These are phyloP conservation scores for Brachynemurus nebulosus DNA, from an alignment of 2,888 invertebrate genomes.

Conservation along the genomic window DNA sequence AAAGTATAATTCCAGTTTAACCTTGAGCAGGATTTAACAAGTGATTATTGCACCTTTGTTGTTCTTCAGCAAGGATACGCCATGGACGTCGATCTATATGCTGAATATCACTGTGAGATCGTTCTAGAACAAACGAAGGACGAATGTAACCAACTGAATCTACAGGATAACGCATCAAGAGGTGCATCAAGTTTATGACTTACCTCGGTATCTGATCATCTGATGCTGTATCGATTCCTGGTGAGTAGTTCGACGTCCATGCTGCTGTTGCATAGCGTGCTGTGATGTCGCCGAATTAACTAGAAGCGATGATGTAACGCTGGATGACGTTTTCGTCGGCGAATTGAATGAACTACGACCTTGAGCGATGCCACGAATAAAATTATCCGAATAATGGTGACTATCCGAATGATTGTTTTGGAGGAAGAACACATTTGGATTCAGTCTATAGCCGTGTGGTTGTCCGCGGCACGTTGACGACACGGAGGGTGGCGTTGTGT, in stretches of 20 bases:
- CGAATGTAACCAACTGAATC: no score
- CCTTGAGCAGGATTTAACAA: slow-evolving; percentile 7
- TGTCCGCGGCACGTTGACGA: slow-evolving; percentile 16
- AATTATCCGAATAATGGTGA: neutral
- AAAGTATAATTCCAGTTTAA: neutral
- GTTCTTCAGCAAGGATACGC: slow-evolving; percentile 19
- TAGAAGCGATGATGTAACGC: neutral
- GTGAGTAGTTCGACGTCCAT: neutral
- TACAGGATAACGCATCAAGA: neutral
- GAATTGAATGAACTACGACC: slow-evolving; percentile 7
- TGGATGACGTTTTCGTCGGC: neutral
- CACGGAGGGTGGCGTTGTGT: slow-evolving; percentile 26
- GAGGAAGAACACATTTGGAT: slow-evolving; percentile 24
- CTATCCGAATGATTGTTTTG: neutral
- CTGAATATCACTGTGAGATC: slow-evolving; percentile 44
- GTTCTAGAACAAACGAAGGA: slow-evolving; percentile 32
- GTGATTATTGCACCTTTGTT: slow-evolving; percentile 6
- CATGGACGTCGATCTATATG: slow-evolving; percentile 30
- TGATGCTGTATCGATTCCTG: slow-evolving; percentile 25
- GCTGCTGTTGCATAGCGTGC: no score
- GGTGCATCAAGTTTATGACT: slow-evolving; percentile 7
- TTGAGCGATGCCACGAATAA: slow-evolving; percentile 4
- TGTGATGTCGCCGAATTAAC: no score
- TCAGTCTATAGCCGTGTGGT: slow-evolving; percentile 20
- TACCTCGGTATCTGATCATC: slow-evolving; percentile 33